A percentile compares a stretch with the other conserved stretches of the same genome.
phyloP scores from a whole-genome alignment of 2,797 vertebrate species.

The Sebastes matsubarae region DNA sequence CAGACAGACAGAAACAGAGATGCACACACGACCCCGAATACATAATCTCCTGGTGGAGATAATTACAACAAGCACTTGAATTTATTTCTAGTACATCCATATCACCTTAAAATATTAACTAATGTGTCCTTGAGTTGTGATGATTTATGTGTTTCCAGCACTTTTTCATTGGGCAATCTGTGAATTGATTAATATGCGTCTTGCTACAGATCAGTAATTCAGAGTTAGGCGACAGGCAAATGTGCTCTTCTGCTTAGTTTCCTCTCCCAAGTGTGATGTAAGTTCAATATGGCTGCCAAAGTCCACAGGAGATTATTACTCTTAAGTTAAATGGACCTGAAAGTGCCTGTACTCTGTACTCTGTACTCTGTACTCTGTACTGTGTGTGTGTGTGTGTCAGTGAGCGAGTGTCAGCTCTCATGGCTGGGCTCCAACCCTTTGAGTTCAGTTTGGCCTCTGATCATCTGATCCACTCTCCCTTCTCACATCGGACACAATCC shows the following conservation, averaged over 20 bases:
- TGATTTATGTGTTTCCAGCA: not conserved
- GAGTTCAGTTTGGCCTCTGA: slow-evolving; percentile 50
- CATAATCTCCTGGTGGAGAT: not conserved
- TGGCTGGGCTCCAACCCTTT: slow-evolving; percentile 51
- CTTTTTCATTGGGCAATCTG: slow-evolving; percentile 10
- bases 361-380: not conserved
- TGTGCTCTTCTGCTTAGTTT: slow-evolving; percentile 44
- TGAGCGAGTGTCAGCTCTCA: slow-evolving; percentile 13
- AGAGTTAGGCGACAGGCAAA: slow-evolving; percentile 29
- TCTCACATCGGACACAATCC: slow-evolving; percentile 35
- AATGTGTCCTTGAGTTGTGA: not conserved
- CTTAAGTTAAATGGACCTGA: slow-evolving; percentile 62
- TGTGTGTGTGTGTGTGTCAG: not conserved
- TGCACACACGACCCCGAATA: not conserved
- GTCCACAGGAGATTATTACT: slow-evolving; percentile 64
- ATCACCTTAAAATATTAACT: not conserved
- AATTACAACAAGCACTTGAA: not conserved
- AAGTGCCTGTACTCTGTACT: slow-evolving; percentile 30
- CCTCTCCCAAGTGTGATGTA: slow-evolving; percentile 51
- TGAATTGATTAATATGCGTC: slow-evolving; percentile 40
- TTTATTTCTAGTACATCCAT: not conserved
- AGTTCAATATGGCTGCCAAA: slow-evolving; percentile 56
- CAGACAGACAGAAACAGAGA: too few relatives aligned
- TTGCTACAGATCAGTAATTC: slow-evolving; percentile 37
- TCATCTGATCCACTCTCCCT: slow-evolving; percentile 50